Evolutionary conservation across 2,888 invertebrate genomes (phyloP), one percentile per base, ranked within the genome.

Genomic region (Eupithecia centaureata): DNA sequence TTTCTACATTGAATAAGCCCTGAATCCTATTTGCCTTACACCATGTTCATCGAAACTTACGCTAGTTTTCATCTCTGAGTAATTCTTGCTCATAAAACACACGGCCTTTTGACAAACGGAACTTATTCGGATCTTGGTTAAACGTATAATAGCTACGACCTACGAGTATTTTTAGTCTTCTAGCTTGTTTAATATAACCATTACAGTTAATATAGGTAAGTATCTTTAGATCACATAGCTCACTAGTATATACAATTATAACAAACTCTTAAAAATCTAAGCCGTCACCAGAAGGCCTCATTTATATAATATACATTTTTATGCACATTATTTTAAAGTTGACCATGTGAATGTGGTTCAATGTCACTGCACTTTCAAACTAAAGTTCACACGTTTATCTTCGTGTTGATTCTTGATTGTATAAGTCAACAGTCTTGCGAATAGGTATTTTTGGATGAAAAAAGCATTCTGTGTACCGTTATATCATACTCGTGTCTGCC

Each of bases 281-380:
- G n/a, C n/a, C n/a, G n/a, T n/a, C n/a, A n/a, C n/a, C n/a, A n/a
- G n/a, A 38, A 38, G 15, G 5, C 18, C n/a, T n/a, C 2, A n/a
- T 38, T 15, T n/a, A 15, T 35, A 5, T n/a, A n/a, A n/a, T n/a
- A n/a, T n/a, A 35, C 15, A 38, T 38, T 15, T n/a, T 38, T 38
- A 38, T 42, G 8, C 42, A 8, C 13, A 38, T n/a, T 38, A 42
- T 8, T 4, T 59, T 52, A 70, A 42, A 64, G 13, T 64, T 70
- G 67, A 42, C 70, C 65, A 54, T 65, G 64, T 64, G 62, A 67
- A 60, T 56, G 59, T 73, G 72, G 77, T 82, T 83, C 83, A 83
- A 83, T 83, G 83, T 67, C 35, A 71, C 76, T 63, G 72, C 70
- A 75, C 76, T 82, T 81, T 81, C 77, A 70, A 80, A 72, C 65